phyloP scores from a whole-genome alignment of 2,888 invertebrate species.

The Stenoptilia bipunctidactyla region DNA sequence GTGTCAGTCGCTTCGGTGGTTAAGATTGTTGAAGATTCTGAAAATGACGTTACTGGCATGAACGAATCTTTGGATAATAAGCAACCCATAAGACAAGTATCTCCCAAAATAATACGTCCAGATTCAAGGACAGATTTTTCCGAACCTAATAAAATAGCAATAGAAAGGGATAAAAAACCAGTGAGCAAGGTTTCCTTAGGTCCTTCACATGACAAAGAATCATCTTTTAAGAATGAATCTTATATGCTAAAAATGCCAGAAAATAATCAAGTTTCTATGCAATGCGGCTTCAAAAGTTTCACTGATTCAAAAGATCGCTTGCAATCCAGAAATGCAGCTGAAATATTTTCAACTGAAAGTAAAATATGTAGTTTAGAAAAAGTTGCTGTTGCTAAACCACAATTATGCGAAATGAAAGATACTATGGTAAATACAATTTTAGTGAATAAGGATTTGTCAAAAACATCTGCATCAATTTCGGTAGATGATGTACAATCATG shows the following conservation, averaged over 20 bases:
- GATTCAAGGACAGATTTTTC: constrained; percentile 24
- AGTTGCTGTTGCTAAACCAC: background rate
- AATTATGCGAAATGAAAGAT: constrained; percentile 21
- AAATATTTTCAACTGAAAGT: no score
- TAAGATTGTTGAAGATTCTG: background rate
- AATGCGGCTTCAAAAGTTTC: no score
- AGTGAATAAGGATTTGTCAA: constrained; percentile 35
- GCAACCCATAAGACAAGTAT: no score
- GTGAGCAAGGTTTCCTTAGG: background rate
- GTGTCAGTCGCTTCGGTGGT: background rate
- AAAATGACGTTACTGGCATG: background rate
- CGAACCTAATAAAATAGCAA: constrained; percentile 27
- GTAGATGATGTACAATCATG: constrained; percentile 32
- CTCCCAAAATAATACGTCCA: constrained; percentile 18
- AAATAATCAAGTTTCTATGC: no score
- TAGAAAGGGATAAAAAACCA: background rate
- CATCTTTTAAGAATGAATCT: no score
- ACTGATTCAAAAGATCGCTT: no score
- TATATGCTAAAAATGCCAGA: no score
- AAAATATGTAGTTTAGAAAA: no score
- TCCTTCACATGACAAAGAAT: no score
- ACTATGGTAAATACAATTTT: constrained; percentile 42
- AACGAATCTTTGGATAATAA: constrained; percentile 22
- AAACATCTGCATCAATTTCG: constrained; percentile 40
- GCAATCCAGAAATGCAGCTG: background rate